Base-by-base conservation (phyloP, 1,140 invertebrate genomes). In the Penaeus japonicus region DNA sequence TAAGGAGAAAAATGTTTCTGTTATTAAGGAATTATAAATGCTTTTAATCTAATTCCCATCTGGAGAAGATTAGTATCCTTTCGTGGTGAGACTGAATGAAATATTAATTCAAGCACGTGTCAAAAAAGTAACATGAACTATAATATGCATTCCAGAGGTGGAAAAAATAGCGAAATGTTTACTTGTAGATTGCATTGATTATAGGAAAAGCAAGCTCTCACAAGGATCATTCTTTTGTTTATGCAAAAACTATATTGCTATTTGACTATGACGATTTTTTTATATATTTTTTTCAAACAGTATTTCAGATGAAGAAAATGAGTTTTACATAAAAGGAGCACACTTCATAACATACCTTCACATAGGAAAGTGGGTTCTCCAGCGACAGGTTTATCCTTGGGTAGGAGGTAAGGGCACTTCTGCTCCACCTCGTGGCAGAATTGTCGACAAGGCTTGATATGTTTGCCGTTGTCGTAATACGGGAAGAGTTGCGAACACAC, bases 321-420 rank as follows among this genome's bases (percentile, higher is more conserved):
- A 30, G 47, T n/a, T 18, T 27, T 35, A 12, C 4, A 79, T 24
- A 18, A 30, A 79, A 32, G 17, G 22, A 47, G 47, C 15, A 24
- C 24, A 30, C 30, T 5, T n/a, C 35, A 73, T 35, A 30, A 4
- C 39, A 87, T 87, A 90, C 90, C 90, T 84, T 90, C 81, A 90
- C 90, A 90, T 80, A 90, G 90, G 88, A 90, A 90, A 24, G 83
- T 90, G 18, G 90, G 90, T 81, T 90, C 90, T 73, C 90, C 90
- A 15, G 90, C 90, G 54, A 90, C 90, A 77, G 90, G 90, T 79
- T 90, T 90, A 59, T 83, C 84, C 84, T 84, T 85, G 70, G 90
- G 90, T 55, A 90, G 85, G 84, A 90, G 82, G 85, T 90, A 90
- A 86, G 90, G 90, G 55, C 90, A 90, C 85, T 90, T 89, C 88